Evolutionary conservation across 2,888 invertebrate species (phyloP).

Genomic region (Barypeithes pellucidus): DNA sequence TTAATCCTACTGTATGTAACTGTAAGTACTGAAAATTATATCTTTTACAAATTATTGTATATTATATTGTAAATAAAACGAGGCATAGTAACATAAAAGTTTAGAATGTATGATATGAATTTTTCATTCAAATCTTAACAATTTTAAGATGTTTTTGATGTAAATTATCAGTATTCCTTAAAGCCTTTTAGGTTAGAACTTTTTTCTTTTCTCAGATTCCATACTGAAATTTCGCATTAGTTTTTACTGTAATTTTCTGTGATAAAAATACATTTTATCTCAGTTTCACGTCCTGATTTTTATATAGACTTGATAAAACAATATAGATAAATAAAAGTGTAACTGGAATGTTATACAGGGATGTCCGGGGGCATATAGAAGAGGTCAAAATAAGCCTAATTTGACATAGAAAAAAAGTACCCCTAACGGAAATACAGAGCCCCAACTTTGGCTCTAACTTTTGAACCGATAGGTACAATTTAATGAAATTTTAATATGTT

Average conservation of each 20-base stretch:
- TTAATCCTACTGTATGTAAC: conserved; percentile 23
- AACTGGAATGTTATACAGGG: not conserved
- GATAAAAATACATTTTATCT: conserved; percentile 41
- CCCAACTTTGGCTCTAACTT: no score
- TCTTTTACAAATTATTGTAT: conserved; percentile 36
- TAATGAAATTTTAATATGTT: no score
- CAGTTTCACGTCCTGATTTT: conserved; percentile 14
- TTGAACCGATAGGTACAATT: no score
- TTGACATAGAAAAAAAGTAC: no score
- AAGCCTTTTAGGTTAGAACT: conserved; percentile 14
- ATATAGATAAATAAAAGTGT: not conserved
- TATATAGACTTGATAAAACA: conserved; percentile 26
- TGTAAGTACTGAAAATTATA: conserved; percentile 35
- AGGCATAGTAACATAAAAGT: conserved; percentile 16
- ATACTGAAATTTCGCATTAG: conserved; percentile 24
- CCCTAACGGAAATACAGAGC: no score
- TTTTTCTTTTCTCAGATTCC: conserved; percentile 15
- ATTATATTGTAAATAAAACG: conserved; percentile 29
- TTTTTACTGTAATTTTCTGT: conserved; percentile 48
- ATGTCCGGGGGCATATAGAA: no score
- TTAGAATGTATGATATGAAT: conserved; percentile 24
- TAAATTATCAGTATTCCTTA: conserved; percentile 30
- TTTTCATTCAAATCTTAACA: conserved; percentile 29
- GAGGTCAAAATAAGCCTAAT: no score
- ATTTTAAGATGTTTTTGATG: conserved; percentile 19